These are phyloP conservation scores for Halichoeres trimaculatus DNA, from an alignment of 2,113 vertebrate species.

Conservation along the genomic window DNA sequence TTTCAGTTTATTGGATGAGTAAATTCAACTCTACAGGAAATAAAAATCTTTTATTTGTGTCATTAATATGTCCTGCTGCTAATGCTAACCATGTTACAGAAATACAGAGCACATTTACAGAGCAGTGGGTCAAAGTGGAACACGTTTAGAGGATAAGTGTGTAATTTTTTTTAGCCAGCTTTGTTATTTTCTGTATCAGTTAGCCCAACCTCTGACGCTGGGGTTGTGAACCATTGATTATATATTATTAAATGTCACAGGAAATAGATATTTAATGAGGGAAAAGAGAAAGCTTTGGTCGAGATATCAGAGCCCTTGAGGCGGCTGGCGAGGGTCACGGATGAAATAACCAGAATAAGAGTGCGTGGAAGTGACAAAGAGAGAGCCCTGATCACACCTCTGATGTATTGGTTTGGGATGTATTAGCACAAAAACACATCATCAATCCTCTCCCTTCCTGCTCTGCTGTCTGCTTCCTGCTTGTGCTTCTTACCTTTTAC, in stretches of 20 bases:
- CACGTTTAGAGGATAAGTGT: constrained; percentile 18
- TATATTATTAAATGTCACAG: constrained; percentile 18
- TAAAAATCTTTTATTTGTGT: constrained; percentile 53
- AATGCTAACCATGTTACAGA: constrained; percentile 5
- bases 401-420: constrained; percentile 37
- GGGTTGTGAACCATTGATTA: constrained; percentile 1
- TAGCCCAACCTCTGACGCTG: constrained; percentile 9
- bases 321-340: constrained; percentile 4
- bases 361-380: constrained; percentile 18
- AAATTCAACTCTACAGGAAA: constrained; percentile 40
- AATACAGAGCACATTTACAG: constrained; percentile 40
- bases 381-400: constrained; percentile 17
- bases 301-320: constrained; percentile 18
- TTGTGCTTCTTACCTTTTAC: constrained; percentile 26
- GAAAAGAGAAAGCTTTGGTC: background rate
- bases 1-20: constrained; percentile 48
- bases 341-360: constrained; percentile 20
- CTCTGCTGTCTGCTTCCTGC: constrained; percentile 2
- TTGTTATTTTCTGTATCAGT: constrained; percentile 10
- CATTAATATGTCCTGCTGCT: constrained; percentile 34
- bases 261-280: constrained; percentile 16
- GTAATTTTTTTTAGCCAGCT: constrained; percentile 33
- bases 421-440: constrained; percentile 35
- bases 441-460: constrained; percentile 15
- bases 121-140: constrained; percentile 15